Evolutionary conservation across 37 sponge, comb jelly and placozoan genomes (phyloP), one percentile per base, ranked within the genome.

Genomic region (Chondrilla cf. caribensis): DNA sequence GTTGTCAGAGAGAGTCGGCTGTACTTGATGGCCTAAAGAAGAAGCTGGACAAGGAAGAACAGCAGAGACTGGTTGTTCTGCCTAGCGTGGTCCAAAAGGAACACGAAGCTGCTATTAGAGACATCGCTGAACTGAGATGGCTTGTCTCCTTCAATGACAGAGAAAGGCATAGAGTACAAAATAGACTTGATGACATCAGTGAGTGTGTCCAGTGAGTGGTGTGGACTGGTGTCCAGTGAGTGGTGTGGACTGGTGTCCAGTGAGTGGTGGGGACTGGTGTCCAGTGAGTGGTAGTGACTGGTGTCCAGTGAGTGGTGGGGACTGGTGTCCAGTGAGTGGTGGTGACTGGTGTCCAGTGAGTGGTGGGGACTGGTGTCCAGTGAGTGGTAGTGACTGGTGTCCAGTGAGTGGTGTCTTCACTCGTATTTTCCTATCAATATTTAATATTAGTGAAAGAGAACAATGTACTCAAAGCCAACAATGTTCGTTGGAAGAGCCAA

Each of bases 41-140:
- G 24, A 37, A 39, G 24, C 44, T 42, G 76, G 44, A 73, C 43
- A 15, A 38, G 17, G 76, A 73, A 37, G 76, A 73, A 22, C 76
- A 73, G 44, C 76, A 24, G 9, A 58, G 59, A 17, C 80, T 79
- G 37, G 40, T 38, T 33, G 59, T 60, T 18, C 62, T 79, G 38
- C 80, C 58, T n/a, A 22, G 2, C 11, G 80, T 31, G 2, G 80
- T 79, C 15, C 80, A 79, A 38, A 22, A 57, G 3, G 93, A 92
- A 58, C 90, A 92, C 77, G 93, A 92, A 8, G 66, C 79, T 21
- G 73, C 84, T 62, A 15, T 81, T 37, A 39, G 37, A 60, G 93
- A 92, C 54, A 28, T 92, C 33, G 35, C 64, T 18, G 89, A 92
- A 25, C 77, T 92, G 29, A 85, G 80, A 51, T 88, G 93, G 86